Evolutionary conservation across 1,140 invertebrate species (phyloP), one percentile per base, ranked within the genome.

Genomic region (Drosophila chauvacae): DNA sequence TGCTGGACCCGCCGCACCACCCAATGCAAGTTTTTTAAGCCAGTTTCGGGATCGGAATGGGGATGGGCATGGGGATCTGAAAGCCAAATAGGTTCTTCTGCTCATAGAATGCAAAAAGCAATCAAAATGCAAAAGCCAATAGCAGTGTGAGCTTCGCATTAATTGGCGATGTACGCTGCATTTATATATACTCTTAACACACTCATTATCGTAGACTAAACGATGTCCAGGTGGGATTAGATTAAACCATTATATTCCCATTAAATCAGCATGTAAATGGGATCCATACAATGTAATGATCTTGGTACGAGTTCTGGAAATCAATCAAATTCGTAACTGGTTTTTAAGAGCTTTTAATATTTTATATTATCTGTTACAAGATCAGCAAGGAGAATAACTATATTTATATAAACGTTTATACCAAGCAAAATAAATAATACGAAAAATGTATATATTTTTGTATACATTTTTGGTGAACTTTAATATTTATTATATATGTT

Each of bases 81-180:
- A 39, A 58, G 35, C 60, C 57, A 30, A 58, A 51, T 68, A 37
- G 61, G n/a, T 28, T 68, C 13, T 37, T 37, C 44, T 30, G 30
- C 16, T 33, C 58, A 14, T 62, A 62, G 47, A 77, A 68, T 70
- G 66, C 64, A 35, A 69, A 77, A 84, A 74, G 58, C 63, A 82
- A 82, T 82, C 45, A 78, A 61, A 65, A 77, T 81, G 68, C 56
- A 44, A 61, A 55, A 28, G 42, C 14, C 3, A 39, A 39, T 62
- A 73, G 44, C 70, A 69, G 58, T 53, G 64, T 10, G 63, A 44
- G 37, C 20, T 23, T 33, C 37, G 56, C 62, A 35, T 60, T 44
- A 35, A 44, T 26, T 44, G 7, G 55, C 1, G 23, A 44, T 64
- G 26, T 16, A 41, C 26, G 33, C 13, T 26, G 10, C 11, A 23